Conservation (phyloP, 2,113 vertebrate species). For the Scophthalmus maximus region DNA sequence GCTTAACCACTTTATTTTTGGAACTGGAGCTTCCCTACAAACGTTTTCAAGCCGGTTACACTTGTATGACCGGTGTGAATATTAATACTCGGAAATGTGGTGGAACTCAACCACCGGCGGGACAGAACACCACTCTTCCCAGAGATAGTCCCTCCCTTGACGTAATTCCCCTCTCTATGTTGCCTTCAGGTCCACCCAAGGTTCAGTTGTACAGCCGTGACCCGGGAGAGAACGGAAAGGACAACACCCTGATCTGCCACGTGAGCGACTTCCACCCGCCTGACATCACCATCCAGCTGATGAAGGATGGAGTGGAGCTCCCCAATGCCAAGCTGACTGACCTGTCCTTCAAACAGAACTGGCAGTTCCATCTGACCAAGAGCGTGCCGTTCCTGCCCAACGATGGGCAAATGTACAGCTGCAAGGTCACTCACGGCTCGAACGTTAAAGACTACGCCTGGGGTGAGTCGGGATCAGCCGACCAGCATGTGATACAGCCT, state of each 20-base stretch:
- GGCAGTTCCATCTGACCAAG: slow-evolving; percentile 87
- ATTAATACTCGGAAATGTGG: no score
- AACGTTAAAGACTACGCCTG: fast-evolving
- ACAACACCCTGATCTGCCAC: slow-evolving; percentile 86
- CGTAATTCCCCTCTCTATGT: background rate
- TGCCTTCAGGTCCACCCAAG: slow-evolving; percentile 63
- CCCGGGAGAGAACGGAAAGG: background rate
- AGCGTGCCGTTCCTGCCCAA: slow-evolving; percentile 35
- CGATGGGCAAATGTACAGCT: fast-evolving
- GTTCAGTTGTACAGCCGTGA: slow-evolving; percentile 84
- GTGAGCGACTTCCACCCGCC: slow-evolving; percentile 87
- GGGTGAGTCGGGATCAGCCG: slow-evolving; percentile 77
- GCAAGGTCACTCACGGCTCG: slow-evolving; percentile 69
- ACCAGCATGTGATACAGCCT: background rate
- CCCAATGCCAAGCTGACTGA: slow-evolving; percentile 26
- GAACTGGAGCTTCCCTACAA: background rate
- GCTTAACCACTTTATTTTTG: no score
- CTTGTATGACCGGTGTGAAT: background rate
- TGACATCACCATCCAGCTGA: slow-evolving; percentile 76
- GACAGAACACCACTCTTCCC: no score
- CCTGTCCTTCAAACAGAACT: slow-evolving; percentile 85
- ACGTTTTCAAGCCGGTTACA: background rate
- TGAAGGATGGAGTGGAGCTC: slow-evolving; percentile 60
- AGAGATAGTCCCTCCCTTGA: background rate
- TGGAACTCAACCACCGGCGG: no score